Evolutionary conservation across 2,113 vertebrate species (phyloP).

Genomic region (Lipophrys pholis): DNA sequence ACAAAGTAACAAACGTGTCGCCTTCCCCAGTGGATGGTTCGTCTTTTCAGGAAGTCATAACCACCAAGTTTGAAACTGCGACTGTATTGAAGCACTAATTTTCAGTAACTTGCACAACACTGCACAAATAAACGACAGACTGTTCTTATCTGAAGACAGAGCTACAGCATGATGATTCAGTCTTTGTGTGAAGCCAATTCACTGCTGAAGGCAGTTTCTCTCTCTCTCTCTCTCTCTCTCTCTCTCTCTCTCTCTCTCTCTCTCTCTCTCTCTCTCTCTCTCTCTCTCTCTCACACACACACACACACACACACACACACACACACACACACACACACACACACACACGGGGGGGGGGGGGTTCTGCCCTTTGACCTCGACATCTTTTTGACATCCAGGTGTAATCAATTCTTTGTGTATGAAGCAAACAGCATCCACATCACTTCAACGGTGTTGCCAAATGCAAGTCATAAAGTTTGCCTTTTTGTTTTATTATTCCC

Average conservation of each 20-base stretch:
- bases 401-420: slow-evolving; percentile 34
- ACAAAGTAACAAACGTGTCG: no score
- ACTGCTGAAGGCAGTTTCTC: neutral
- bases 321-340: neutral
- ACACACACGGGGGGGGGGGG: neutral
- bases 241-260: no score
- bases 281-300: no score
- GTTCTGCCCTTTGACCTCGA: slow-evolving; percentile 44
- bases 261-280: no score
- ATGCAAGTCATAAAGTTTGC: slow-evolving; percentile 28
- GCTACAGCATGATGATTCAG: neutral
- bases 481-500: no score
- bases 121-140: neutral
- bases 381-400: slow-evolving; percentile 37
- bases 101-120: no score
- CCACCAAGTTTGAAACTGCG: no score
- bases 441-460: slow-evolving; percentile 20
- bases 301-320: neutral
- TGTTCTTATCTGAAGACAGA: neutral
- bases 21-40: no score
- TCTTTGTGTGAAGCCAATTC: neutral
- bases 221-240: no score
- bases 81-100: no score
- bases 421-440: slow-evolving; percentile 45
- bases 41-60: no score